A percentile compares a stretch with the other conserved stretches of the same genome.
phyloP scores from a whole-genome alignment of 2,797 vertebrate genomes.

The Vireo griseus region DNA sequence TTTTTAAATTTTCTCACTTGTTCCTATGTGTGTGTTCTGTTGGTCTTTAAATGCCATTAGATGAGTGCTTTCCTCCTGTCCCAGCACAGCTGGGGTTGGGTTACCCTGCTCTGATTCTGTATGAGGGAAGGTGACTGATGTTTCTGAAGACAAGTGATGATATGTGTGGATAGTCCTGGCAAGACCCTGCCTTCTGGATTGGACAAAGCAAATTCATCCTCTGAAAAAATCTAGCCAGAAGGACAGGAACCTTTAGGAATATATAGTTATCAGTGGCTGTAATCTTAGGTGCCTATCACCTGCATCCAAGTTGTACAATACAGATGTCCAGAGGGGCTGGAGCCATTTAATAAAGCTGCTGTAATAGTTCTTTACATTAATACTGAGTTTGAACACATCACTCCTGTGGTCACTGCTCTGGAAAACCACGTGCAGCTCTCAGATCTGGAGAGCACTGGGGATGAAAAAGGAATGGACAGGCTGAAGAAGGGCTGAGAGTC shows the following conservation, averaged over 20 bases:
- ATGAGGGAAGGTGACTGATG: background rate
- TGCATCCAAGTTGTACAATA: constrained; percentile 24
- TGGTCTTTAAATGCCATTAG: background rate
- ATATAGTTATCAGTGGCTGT: constrained; percentile 27
- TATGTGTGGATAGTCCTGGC: background rate
- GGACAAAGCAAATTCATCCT: constrained; percentile 46
- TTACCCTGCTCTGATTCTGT: background rate
- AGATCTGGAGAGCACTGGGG: background rate
- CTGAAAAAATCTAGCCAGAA: constrained; percentile 32
- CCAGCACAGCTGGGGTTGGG: background rate
- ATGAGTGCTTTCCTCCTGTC: background rate
- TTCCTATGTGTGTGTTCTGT: fast-evolving
- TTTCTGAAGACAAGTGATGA: background rate
- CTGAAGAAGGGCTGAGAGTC: background rate
- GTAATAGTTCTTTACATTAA: constrained; percentile 40
- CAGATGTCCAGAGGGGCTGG: constrained; percentile 11
- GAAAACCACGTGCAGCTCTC: background rate
- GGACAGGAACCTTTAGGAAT: constrained; percentile 30
- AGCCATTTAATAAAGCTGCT: constrained; percentile 41
- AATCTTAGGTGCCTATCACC: constrained; percentile 60
- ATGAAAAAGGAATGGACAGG: background rate
- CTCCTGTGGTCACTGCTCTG: background rate
- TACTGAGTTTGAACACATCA: background rate
- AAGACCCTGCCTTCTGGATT: background rate
- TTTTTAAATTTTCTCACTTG: background rate